Percentiles rank a stretch among this genome's conserved stretches.
phyloP scores from a whole-genome alignment of 2,113 vertebrate species.

The Patagioenas fasciata region DNA sequence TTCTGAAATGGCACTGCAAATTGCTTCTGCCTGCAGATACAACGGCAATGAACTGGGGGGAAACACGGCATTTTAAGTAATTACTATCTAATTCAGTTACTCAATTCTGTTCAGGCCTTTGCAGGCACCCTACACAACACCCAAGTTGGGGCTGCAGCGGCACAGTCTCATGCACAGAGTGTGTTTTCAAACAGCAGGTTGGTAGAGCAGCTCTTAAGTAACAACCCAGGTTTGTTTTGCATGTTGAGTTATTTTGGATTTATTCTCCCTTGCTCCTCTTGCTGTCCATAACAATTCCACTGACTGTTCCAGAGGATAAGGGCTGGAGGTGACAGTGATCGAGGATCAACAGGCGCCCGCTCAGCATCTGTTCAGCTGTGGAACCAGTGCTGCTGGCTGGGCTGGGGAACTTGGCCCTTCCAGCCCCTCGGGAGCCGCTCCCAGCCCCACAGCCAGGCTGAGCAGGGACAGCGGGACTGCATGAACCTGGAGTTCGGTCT shows the following conservation, averaged over 20 bases:
- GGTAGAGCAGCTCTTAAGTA: fast-evolving
- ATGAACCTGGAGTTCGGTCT: background rate
- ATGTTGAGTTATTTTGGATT: fast-evolving
- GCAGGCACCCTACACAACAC: background rate
- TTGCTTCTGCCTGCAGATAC: background rate
- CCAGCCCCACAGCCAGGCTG: background rate
- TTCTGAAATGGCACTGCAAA: background rate
- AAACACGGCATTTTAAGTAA: background rate
- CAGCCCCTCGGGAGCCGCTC: background rate
- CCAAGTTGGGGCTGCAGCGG: background rate
- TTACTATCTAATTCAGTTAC: background rate
- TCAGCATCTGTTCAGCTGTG: no score
- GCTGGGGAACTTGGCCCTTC: background rate
- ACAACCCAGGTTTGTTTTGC: background rate
- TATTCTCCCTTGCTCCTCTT: background rate
- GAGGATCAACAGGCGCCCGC: fast-evolving
- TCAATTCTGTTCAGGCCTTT: background rate
- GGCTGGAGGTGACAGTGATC: background rate
- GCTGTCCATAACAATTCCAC: background rate
- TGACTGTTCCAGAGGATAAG: background rate
- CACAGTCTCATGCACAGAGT: background rate
- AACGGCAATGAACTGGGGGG: background rate
- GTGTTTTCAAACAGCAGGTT: background rate
- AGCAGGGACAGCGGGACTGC: background rate
- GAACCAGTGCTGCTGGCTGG: fast-evolving